Percentiles rank a stretch among this genome's conserved stretches.
phyloP scores from a whole-genome alignment of 2,113 vertebrate species.

The Coreoperca whiteheadi region DNA sequence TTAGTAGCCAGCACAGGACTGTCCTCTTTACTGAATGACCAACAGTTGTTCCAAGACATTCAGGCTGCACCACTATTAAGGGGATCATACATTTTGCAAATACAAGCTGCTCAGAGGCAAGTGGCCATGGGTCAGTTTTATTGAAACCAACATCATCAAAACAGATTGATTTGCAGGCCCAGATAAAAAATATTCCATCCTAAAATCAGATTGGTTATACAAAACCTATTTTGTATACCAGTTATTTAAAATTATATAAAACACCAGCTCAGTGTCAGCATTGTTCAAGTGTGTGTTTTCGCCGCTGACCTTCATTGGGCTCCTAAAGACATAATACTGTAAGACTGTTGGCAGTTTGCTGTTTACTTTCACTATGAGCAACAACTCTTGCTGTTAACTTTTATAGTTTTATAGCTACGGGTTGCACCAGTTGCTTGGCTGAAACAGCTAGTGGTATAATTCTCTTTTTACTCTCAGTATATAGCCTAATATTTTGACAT shows the following conservation, averaged over 20 bases:
- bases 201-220: neutral
- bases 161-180: neutral
- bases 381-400: neutral
- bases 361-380: neutral
- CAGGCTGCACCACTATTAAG: neutral
- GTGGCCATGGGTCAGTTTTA: neutral
- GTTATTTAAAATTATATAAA: neutral
- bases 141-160: neutral
- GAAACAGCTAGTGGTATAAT: neutral
- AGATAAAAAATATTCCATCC: neutral
- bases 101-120: neutral
- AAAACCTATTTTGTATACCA: neutral
- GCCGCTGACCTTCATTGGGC: neutral
- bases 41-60: neutral
- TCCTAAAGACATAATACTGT: neutral
- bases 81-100: neutral
- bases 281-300: neutral
- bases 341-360: neutral
- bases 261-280: neutral
- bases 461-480: neutral
- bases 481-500: neutral
- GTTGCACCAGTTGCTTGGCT: neutral
- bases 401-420: neutral
- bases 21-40: conserved; percentile 13
- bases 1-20: conserved; percentile 31